These are phyloP conservation scores for Trematocara nigrifrons DNA, from an alignment of 2,113 vertebrate genomes.

Conservation along the genomic window DNA sequence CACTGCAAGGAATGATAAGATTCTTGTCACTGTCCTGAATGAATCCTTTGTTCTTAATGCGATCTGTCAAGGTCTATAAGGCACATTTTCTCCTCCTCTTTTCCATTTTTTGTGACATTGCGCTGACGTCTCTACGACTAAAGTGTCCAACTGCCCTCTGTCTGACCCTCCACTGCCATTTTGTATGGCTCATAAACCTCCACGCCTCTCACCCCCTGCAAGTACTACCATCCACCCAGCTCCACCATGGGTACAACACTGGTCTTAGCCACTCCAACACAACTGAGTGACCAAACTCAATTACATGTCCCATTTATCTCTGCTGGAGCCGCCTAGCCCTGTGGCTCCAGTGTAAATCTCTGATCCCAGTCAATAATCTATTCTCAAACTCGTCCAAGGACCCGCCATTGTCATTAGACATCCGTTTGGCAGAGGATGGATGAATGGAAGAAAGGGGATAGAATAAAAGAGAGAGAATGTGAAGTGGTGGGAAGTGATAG, in stretches of 20 bases:
- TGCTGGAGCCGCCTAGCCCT: slow-evolving; percentile 49
- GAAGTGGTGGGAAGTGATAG: slow-evolving; percentile 52
- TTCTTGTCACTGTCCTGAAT: slow-evolving; percentile 31
- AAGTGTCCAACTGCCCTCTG: slow-evolving; percentile 57
- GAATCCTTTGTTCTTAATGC: slow-evolving; percentile 41
- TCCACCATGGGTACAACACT: slow-evolving; percentile 35
- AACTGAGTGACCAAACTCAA: slow-evolving; percentile 71
- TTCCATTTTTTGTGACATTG: slow-evolving; percentile 46
- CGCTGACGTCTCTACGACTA: slow-evolving; percentile 41
- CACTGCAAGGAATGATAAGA: slow-evolving; percentile 16
- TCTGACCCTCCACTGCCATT: slow-evolving; percentile 55
- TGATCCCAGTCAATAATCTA: slow-evolving; percentile 74
- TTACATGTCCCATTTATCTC: slow-evolving; percentile 73
- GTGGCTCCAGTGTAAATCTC: slow-evolving; percentile 73
- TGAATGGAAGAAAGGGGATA: slow-evolving; percentile 28
- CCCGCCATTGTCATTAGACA: slow-evolving; percentile 67
- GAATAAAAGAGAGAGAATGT: slow-evolving; percentile 43
- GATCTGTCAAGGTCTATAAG: slow-evolving; percentile 36
- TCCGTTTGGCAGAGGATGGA: slow-evolving; percentile 56
- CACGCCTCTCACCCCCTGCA: slow-evolving; percentile 3
- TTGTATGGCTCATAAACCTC: slow-evolving; percentile 64
- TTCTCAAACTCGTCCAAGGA: slow-evolving; percentile 62
- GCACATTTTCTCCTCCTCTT: slow-evolving; percentile 15
- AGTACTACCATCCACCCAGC: slow-evolving; percentile 32
- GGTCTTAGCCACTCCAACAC: slow-evolving; percentile 54